Conservation (phyloP, 2,888 invertebrate genomes). For the Troglohyphantes excavatus region DNA sequence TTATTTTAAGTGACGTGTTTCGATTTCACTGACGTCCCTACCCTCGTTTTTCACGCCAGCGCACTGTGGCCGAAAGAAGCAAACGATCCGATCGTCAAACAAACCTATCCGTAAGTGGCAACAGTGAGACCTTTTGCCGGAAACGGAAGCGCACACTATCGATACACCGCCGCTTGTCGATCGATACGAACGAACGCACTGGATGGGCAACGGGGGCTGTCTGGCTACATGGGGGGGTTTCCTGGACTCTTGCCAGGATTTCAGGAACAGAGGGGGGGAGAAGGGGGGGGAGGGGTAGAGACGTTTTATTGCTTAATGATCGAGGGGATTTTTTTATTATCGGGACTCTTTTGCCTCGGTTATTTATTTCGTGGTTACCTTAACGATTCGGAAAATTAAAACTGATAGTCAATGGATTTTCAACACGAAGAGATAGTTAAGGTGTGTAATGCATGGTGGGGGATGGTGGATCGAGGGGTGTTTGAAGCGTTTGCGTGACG, state of each 20-base stretch:
- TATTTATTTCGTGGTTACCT: slow-evolving; percentile 30
- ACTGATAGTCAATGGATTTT: slow-evolving; percentile 39
- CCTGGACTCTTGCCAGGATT: slow-evolving; percentile 60
- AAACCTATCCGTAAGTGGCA: slow-evolving; percentile 35
- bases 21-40: no score
- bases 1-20: no score
- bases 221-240: slow-evolving; percentile 15
- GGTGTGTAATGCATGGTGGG: neutral
- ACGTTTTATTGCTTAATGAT: slow-evolving; percentile 67
- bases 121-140: slow-evolving; percentile 8
- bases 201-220: neutral
- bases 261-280: neutral
- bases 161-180: slow-evolving; percentile 17
- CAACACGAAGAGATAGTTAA: neutral
- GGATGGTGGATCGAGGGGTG: no score
- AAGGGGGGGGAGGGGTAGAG: neutral
- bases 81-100: slow-evolving; percentile 15
- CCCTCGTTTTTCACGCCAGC: no score
- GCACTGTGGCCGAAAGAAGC: no score
- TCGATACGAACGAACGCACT: neutral
- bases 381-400: slow-evolving; percentile 38
- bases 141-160: slow-evolving; percentile 19
- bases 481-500: neutral
- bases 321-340: slow-evolving; percentile 13
- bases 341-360: neutral